phyloP scores from a whole-genome alignment of 2,797 vertebrate species.

The Hylomyscus alleni region DNA sequence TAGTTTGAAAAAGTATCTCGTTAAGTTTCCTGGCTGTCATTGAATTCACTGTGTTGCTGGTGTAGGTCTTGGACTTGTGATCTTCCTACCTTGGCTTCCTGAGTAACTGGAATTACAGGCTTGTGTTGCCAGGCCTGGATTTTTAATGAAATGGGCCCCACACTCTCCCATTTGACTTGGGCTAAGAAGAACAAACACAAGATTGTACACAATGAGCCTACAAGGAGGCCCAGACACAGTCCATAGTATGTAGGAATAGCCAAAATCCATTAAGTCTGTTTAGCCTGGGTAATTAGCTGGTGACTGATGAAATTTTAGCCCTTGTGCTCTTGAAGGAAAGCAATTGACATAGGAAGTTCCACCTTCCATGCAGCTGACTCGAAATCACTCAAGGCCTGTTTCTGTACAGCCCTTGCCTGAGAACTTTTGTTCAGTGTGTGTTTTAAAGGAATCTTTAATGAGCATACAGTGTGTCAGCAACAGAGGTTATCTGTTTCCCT shows the following conservation, averaged over 20 bases:
- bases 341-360: conserved; percentile 12
- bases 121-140: neutral
- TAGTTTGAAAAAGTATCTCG: neutral
- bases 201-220: neutral
- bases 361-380: neutral
- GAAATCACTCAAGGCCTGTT: conserved; percentile 2
- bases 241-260: neutral
- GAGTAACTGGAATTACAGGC: neutral
- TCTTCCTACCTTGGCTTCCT: neutral
- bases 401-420: neutral
- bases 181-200: conserved; percentile 3
- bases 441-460: neutral
- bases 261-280: neutral
- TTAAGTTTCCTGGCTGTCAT: neutral
- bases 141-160: neutral
- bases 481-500: neutral
- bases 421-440: neutral
- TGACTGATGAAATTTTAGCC: neutral
- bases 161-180: neutral
- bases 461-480: neutral
- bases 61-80: neutral
- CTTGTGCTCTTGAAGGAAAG: conserved; percentile 21
- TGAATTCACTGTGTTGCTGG: neutral
- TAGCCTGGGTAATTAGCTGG: neutral
- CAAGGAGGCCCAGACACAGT: neutral